Evolutionary conservation across 1,140 invertebrate genomes (phyloP).

Genomic region (Capitella teleta): DNA sequence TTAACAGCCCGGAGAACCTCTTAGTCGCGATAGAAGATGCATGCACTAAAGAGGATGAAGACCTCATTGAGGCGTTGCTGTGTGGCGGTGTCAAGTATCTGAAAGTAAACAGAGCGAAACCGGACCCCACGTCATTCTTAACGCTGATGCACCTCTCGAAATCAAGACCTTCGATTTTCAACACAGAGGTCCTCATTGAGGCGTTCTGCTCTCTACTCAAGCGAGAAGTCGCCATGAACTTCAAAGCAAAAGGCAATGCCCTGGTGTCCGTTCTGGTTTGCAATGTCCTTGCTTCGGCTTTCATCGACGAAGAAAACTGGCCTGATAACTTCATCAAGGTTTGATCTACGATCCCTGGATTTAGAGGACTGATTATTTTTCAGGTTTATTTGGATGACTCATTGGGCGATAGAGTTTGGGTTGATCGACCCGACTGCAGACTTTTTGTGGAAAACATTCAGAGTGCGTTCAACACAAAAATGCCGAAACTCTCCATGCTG

Average conservation of each 20-base stretch:
- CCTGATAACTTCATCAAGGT: conserved; percentile 48
- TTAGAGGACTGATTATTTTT: conserved; percentile 18
- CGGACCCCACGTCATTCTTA: conserved; percentile 65
- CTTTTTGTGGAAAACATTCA: conserved; percentile 85
- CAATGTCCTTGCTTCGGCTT: conserved; percentile 72
- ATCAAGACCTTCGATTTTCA: conserved; percentile 60
- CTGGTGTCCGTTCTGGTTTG: conserved; percentile 72
- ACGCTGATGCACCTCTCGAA: conserved; percentile 74
- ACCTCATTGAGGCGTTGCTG: conserved; percentile 43
- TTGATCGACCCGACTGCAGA: conserved; percentile 81
- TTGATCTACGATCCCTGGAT: background rate
- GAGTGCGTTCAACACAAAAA: conserved; percentile 74
- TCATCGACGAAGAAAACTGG: conserved; percentile 52
- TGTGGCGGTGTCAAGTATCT: conserved; percentile 48
- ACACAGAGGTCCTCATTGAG: conserved; percentile 63
- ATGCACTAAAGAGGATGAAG: conserved; percentile 42
- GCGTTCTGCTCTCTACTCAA: conserved; percentile 65
- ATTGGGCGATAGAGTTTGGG: conserved; percentile 80
- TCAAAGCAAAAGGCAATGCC: conserved; percentile 61
- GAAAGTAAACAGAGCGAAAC: conserved; percentile 52
- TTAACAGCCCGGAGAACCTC: conserved; percentile 38
- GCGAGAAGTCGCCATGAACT: conserved; percentile 57
- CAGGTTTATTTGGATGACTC: conserved; percentile 89
- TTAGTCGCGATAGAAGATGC: conserved; percentile 38
- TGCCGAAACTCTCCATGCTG: conserved; percentile 16